These are phyloP conservation scores for Gorsachius goisagi DNA, from an alignment of 2,113 vertebrate species.

Conservation along the genomic window DNA sequence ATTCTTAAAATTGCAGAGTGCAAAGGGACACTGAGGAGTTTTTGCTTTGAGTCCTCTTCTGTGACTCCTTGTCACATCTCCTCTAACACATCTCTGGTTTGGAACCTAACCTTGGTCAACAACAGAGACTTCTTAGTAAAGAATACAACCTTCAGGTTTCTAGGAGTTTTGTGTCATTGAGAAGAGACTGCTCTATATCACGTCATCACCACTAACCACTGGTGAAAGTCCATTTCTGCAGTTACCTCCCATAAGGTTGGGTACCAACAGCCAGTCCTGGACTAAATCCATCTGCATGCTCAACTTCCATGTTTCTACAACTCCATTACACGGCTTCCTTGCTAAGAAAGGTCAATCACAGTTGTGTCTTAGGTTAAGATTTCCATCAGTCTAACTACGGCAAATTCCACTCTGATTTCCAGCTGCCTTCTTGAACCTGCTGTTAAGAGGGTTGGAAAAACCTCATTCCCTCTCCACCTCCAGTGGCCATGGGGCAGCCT, in stretches of 20 bases:
- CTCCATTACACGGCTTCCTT: not conserved
- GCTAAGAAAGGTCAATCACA: not conserved
- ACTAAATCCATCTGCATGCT: not conserved
- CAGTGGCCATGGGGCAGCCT: not conserved
- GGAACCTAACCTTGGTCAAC: not conserved
- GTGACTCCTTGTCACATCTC: not conserved
- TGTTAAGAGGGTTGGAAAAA: not conserved
- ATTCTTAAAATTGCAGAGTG: not conserved
- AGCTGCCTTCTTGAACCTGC: not conserved
- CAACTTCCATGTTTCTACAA: not conserved
- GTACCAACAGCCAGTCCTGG: not conserved
- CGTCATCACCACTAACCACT: not conserved
- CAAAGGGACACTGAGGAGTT: not conserved
- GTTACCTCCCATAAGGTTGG: not conserved
- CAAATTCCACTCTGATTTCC: not conserved
- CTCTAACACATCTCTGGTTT: not conserved
- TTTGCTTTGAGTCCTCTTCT: not conserved
- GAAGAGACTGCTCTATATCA: not conserved
- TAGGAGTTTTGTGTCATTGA: not conserved
- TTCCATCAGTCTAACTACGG: not conserved
- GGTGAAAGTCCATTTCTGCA: not conserved
- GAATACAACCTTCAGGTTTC: not conserved
- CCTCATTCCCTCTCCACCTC: not conserved
- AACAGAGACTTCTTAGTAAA: not conserved
- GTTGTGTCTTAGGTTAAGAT: not conserved